Percentiles rank a stretch among this genome's conserved stretches.
Evolutionary conservation across 2,113 vertebrate species (phyloP).

Genomic region (Stigmatopora argus): DNA sequence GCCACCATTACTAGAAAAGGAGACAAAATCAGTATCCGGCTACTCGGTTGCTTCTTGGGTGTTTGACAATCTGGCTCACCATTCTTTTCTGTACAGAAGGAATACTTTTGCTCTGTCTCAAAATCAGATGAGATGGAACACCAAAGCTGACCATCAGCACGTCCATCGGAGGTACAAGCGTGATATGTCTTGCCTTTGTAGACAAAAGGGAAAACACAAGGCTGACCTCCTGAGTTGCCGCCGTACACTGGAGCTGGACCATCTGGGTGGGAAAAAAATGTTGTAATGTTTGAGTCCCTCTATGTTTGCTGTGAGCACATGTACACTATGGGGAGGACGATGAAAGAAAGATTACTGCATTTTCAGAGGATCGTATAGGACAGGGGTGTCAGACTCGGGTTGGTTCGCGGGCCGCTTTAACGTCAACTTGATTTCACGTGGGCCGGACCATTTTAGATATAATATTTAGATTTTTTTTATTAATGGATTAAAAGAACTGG

Average conservation of each 20-base stretch:
- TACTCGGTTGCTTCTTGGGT: neutral
- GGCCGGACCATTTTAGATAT: no score
- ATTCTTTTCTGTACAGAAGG: conserved; percentile 87
- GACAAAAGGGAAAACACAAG: conserved; percentile 90
- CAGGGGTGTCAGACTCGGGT: no score
- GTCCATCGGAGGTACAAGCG: conserved; percentile 84
- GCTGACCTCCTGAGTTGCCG: conserved; percentile 86
- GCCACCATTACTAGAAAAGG: conserved; percentile 62
- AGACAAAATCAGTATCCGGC: neutral
- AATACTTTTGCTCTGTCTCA: conserved; percentile 82
- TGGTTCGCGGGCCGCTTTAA: no score
- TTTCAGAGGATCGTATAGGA: no score
- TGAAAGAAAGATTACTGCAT: neutral
- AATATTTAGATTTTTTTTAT: no score
- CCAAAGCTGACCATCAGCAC: conserved; percentile 87
- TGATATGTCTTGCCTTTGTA: conserved; percentile 82
- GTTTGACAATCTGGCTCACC: conserved; percentile 67
- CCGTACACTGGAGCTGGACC: conserved; percentile 82
- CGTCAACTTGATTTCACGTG: no score
- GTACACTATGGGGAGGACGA: neutral
- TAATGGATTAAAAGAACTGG: no score
- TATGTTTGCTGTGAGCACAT: neutral
- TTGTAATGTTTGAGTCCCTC: neutral
- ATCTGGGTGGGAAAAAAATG: conserved; percentile 40
- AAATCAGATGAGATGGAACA: conserved; percentile 91